Conservation (phyloP, 2,888 invertebrate species). For the Pristionchus arcanus region DNA sequence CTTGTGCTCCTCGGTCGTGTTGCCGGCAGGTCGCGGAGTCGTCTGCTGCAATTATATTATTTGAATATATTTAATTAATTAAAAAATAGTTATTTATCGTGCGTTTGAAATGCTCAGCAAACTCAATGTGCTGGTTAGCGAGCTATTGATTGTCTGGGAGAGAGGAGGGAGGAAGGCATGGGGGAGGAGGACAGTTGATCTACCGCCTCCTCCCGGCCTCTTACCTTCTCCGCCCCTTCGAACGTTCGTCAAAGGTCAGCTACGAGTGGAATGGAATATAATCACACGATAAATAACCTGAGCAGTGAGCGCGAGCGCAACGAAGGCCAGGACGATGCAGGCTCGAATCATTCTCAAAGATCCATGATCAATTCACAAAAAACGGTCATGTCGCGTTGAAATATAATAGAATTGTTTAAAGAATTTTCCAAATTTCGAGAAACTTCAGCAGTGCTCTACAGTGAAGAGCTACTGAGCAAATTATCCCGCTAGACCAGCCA, state of each 20-base stretch:
- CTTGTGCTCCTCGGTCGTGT: slow-evolving; percentile 8
- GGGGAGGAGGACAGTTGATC: no score
- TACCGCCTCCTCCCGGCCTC: no score
- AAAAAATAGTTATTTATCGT: not conserved
- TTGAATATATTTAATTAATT: not conserved
- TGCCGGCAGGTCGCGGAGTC: not conserved
- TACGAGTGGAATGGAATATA: no score
- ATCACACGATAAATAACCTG: slow-evolving; percentile 30
- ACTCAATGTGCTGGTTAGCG: no score
- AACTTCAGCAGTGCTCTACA: not conserved
- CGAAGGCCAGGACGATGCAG: not conserved
- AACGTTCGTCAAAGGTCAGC: no score
- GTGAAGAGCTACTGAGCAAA: not conserved
- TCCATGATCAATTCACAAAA: not conserved
- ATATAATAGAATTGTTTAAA: not conserved
- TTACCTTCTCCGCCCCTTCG: no score
- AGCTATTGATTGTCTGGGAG: no score
- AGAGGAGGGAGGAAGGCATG: no score
- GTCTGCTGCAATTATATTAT: slow-evolving; percentile 1
- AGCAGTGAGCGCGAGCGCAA: slow-evolving; percentile 11
- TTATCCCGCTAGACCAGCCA: not conserved
- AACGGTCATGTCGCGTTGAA: not conserved
- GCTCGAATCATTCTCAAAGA: slow-evolving; percentile 23
- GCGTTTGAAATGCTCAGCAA: no score
- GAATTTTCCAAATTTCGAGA: not conserved